Conservation (phyloP, 2,888 invertebrate genomes). For the Beris chalybata region DNA sequence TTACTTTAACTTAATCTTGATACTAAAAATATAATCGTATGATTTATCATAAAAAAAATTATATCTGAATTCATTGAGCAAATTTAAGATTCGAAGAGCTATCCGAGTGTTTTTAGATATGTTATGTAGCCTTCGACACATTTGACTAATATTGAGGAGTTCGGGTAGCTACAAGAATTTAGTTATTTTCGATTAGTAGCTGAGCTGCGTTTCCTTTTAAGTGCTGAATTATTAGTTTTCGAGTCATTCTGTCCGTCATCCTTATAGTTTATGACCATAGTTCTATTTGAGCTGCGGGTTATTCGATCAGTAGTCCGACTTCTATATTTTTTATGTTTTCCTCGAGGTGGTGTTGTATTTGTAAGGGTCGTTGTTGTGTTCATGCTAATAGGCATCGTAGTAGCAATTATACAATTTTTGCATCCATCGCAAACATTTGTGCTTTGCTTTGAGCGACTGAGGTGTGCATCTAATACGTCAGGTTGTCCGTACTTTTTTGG, state of each 20-base stretch:
- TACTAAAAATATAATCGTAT: not conserved
- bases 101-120: no score
- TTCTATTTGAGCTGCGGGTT: constrained; percentile 36
- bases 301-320: constrained; percentile 35
- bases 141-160: not conserved
- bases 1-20: not conserved
- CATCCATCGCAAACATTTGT: constrained; percentile 9
- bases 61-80: not conserved
- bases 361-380: not conserved
- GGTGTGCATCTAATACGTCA: no score
- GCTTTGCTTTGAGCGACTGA: constrained; percentile 8
- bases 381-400: not conserved
- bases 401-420: not conserved
- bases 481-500: constrained; percentile 3
- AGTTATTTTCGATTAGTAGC: not conserved
- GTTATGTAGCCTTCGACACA: no score
- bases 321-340: constrained; percentile 30
- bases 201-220: constrained; percentile 15
- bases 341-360: constrained; percentile 1
- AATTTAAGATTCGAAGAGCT: no score
- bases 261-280: constrained; percentile 35
- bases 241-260: constrained; percentile 28
- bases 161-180: not conserved
- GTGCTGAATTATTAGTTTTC: not conserved
- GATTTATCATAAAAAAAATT: not conserved